phyloP scores from a whole-genome alignment of 2,113 vertebrate genomes.

The Microcebus jonahi region DNA sequence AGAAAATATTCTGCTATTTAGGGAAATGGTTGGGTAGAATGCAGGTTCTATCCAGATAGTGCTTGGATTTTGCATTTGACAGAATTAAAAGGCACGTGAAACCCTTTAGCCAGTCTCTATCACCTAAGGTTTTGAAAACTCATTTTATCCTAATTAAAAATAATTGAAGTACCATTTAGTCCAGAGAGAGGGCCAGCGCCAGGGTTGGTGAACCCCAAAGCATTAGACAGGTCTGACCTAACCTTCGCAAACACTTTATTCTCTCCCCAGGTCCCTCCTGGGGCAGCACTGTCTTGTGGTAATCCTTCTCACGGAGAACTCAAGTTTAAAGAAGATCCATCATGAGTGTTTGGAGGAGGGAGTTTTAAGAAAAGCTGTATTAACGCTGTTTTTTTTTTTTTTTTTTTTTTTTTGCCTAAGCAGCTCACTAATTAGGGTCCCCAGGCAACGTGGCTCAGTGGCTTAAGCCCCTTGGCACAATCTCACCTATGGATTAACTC shows the following conservation, averaged over 20 bases:
- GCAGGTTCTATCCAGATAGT: not conserved
- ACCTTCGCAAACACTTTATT: not conserved
- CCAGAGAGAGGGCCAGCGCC: not conserved
- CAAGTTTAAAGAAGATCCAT: not conserved
- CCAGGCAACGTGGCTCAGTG: not conserved
- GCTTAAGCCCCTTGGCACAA: not conserved
- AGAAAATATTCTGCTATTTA: conserved; percentile 7
- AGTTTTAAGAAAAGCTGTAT: not conserved
- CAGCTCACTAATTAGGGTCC: not conserved
- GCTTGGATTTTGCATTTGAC: conserved; percentile 42
- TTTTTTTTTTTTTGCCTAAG: not conserved
- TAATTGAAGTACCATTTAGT: not conserved
- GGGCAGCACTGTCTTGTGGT: not conserved
- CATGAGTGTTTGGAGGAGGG: not conserved
- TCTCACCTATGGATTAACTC: not conserved
- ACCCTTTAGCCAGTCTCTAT: conserved; percentile 17
- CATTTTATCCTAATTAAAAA: conserved; percentile 65
- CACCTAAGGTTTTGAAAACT: not conserved
- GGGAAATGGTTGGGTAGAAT: not conserved
- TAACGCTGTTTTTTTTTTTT: not conserved
- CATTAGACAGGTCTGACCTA: not conserved
- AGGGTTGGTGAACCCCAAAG: not conserved
- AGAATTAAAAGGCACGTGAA: conserved; percentile 1
- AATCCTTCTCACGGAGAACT: not conserved
- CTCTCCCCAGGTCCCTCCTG: not conserved